Percentiles rank a stretch among this genome's conserved stretches.
These are phyloP conservation scores for Thumatha senex DNA, from an alignment of 2,888 invertebrate species.

Conservation along the genomic window DNA sequence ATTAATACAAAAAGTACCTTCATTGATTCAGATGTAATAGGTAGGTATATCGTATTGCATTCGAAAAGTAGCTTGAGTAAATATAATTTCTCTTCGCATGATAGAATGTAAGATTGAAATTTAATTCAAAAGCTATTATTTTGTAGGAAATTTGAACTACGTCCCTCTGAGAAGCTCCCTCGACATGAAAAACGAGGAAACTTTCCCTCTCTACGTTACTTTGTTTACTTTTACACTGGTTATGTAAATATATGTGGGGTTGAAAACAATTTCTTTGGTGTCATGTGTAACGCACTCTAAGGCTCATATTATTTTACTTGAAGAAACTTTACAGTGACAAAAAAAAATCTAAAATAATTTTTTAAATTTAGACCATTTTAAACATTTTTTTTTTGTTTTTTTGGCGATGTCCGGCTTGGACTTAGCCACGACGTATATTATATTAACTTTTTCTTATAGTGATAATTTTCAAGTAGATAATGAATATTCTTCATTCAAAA, in stretches of 20 bases:
- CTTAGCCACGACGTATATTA: too few relatives aligned
- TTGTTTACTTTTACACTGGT: conserved; percentile 78
- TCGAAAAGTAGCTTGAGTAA: conserved; percentile 5
- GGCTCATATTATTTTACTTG: conserved; percentile 40
- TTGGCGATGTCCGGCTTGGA: too few relatives aligned
- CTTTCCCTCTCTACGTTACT: conserved; percentile 66
- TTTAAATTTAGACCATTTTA: too few relatives aligned
- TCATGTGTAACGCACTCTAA: conserved; percentile 43
- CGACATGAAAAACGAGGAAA: conserved; percentile 75
- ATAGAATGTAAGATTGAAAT: conserved; percentile 54
- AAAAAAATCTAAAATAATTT: too few relatives aligned
- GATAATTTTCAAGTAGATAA: too few relatives aligned
- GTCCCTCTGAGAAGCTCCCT: conserved; percentile 56
- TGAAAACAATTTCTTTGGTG: conserved; percentile 52
- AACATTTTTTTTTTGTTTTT: too few relatives aligned
- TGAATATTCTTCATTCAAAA: too few relatives aligned
- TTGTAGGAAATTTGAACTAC: conserved; percentile 68
- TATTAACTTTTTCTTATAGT: too few relatives aligned
- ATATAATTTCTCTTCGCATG: conserved; percentile 16
- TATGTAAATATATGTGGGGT: conserved; percentile 64
- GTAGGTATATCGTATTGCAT: too few relatives aligned
- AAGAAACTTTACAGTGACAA: conserved; percentile 26
- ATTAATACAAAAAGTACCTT: background rate
- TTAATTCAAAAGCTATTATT: conserved; percentile 66
- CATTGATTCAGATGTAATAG: too few relatives aligned